A percentile compares a stretch with the other conserved stretches of the same genome.
phyloP scores from a whole-genome alignment of 2,797 vertebrate species.

The Peromyscus attwateri region DNA sequence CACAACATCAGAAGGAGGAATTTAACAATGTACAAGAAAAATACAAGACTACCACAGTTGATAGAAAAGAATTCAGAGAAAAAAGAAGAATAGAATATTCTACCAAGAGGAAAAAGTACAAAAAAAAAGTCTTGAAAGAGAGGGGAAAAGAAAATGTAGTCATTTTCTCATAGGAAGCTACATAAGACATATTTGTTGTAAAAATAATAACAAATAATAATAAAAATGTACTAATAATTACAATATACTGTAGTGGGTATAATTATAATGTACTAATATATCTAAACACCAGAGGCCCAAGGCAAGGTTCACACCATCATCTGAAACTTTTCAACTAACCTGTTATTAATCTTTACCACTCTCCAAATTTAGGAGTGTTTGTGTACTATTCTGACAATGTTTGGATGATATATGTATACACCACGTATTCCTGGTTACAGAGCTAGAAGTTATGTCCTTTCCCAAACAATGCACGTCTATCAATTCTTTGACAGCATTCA shows the following conservation, averaged over 20 bases:
- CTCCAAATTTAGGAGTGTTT: background rate
- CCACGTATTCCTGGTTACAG: background rate
- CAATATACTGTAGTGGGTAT: no score
- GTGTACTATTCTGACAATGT: background rate
- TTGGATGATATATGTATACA: background rate
- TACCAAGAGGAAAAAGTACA: background rate
- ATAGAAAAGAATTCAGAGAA: background rate
- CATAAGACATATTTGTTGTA: background rate
- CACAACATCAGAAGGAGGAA: background rate
- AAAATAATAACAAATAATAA: background rate
- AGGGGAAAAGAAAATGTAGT: background rate
- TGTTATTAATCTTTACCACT: background rate
- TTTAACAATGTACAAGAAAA: background rate
- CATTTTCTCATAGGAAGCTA: background rate
- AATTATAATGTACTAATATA: background rate
- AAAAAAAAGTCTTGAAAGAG: no score
- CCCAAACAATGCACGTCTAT: background rate
- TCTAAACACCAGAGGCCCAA: background rate
- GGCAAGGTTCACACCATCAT: background rate
- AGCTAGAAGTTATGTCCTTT: background rate
- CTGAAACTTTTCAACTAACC: background rate
- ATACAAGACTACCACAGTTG: background rate
- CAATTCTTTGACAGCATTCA: background rate
- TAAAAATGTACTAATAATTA: background rate
- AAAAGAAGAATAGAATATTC: background rate